Percentiles rank a stretch among this genome's conserved stretches.
phyloP scores from a whole-genome alignment of 1,140 invertebrate genomes.

The Pteromalus puparum region DNA sequence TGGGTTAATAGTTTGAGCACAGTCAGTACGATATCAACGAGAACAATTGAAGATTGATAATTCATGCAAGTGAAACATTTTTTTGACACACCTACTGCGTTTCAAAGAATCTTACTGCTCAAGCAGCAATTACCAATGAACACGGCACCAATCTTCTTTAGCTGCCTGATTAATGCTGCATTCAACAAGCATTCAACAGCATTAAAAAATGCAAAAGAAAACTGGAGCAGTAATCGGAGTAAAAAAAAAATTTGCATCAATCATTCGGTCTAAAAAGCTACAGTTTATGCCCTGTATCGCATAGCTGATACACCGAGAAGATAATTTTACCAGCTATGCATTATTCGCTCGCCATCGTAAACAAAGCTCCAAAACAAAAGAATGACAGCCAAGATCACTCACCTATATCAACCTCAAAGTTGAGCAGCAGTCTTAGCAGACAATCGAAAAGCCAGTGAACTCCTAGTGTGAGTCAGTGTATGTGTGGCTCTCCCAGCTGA shows the following conservation, averaged over 20 bases:
- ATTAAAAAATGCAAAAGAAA: not conserved
- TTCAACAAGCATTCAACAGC: not conserved
- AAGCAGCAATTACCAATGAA: too few species aligned
- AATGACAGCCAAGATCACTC: not conserved
- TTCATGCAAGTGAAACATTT: too few species aligned
- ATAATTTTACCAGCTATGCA: constrained; percentile 12
- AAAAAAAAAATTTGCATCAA: not conserved
- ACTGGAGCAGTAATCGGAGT: not conserved
- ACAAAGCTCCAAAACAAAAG: not conserved
- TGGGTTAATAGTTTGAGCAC: not conserved
- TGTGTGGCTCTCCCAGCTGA: constrained; percentile 35
- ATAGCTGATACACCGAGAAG: not conserved
- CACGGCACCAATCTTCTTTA: too few species aligned
- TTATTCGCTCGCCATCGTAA: not conserved
- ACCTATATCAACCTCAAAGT: not conserved
- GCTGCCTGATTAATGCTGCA: not conserved
- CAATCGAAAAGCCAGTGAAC: not conserved
- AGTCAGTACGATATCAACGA: not conserved
- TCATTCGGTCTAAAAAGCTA: not conserved
- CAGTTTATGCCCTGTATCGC: not conserved
- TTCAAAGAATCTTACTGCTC: too few species aligned
- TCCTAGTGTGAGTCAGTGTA: not conserved
- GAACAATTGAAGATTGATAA: not conserved
- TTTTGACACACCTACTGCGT: too few species aligned
- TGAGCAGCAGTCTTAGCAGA: not conserved